Evolutionary conservation across 2,113 vertebrate species (phyloP), one percentile per base, ranked within the genome.

Genomic region (Ptyas mucosa): DNA sequence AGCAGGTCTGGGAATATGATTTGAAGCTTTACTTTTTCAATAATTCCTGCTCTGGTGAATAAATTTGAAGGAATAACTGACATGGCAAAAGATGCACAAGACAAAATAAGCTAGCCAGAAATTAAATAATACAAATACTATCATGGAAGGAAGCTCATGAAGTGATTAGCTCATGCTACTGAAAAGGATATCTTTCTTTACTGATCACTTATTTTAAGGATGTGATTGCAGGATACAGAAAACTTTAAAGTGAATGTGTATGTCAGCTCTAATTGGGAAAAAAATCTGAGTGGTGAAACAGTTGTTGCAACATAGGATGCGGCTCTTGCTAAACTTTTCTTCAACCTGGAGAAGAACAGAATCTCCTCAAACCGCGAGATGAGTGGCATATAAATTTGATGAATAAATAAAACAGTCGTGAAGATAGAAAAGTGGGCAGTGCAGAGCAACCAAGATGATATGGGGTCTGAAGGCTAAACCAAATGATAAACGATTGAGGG

Each of bases 1-100:
- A 24, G 34, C 43, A 89, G 61, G 8, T 88, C 39, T 89, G 90
- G 90, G 43, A 69, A 94, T 94, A 94, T 49, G 55, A 92, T 64
- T 26, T 52, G 46, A 85, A 92, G 86, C 46, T 92, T 81, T 29
- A 46, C 52, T 58, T 90, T 20, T 92, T 90, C 53, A 85, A 29
- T 57, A 90, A 88, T 52, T 55, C 57, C 90, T 88, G 52, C 81
- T 91, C 64, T 54, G 24, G 53, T 88, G 61, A 87, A 54, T 53
- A 53, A 81, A 85, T 58, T 88, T 90, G 58, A 92, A 57, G 52
- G 53, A 53, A 92, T 57, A 89, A 89, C 55, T 88, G 85, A 69
- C 51, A 52, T 69, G n/a, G 92, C 53, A 64, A 89, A 91, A 81
- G 85, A 57, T 89, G 1, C 53, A 57, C 10, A 61, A 53, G 54